Percentiles rank a stretch among this genome's conserved stretches.
phyloP scores from a whole-genome alignment of 2,113 vertebrate species.

The Callipepla squamata region DNA sequence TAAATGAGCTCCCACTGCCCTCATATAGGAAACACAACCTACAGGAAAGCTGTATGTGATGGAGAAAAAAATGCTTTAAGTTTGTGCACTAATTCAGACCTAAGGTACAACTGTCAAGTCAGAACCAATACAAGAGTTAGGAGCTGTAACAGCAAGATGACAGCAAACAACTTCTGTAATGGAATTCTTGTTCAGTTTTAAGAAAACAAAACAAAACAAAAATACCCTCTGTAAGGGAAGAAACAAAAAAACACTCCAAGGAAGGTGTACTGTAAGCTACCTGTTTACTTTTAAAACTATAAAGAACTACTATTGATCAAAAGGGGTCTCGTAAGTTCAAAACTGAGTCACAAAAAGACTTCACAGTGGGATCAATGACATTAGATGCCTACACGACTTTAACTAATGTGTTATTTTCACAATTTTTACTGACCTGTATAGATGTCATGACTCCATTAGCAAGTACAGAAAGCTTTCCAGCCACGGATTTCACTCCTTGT shows the following conservation, averaged over 20 bases:
- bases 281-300: background rate
- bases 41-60: background rate
- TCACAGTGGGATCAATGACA: background rate
- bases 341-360: background rate
- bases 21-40: background rate
- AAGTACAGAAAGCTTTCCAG: conserved; percentile 93
- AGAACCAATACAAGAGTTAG: background rate
- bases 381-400: background rate
- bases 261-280: background rate
- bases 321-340: background rate
- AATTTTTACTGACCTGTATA: conserved; percentile 88
- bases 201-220: background rate
- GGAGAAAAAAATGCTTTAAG: background rate
- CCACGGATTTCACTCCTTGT: conserved; percentile 90
- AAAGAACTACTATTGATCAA: background rate
- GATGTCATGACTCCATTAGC: conserved; percentile 93
- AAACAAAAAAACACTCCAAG: background rate
- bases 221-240: background rate
- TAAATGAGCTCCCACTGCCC: background rate
- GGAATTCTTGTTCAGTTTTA: background rate
- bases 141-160: background rate
- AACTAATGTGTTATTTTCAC: background rate
- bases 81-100: background rate
- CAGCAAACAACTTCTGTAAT: background rate
- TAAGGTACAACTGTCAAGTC: background rate